Percentiles rank a stretch among this genome's conserved stretches.
Conservation (phyloP, 1,140 invertebrate species). For the Nephotettix cincticeps region DNA sequence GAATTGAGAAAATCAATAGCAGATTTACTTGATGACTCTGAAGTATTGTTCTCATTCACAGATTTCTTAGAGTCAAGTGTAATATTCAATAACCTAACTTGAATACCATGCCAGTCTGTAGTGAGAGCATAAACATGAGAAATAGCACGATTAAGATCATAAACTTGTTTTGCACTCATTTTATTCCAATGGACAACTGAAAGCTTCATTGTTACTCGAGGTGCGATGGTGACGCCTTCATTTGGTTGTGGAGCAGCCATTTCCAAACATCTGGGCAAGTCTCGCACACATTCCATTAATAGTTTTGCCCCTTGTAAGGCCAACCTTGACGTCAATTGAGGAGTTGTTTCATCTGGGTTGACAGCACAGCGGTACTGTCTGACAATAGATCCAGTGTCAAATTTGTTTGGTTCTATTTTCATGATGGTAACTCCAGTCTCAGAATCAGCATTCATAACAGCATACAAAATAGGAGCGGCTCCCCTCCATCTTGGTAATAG, state of each 20-base stretch:
- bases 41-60: not conserved
- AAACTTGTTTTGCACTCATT: constrained; percentile 60
- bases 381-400: constrained; percentile 86
- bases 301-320: constrained; percentile 67
- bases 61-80: not conserved
- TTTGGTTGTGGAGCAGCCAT: constrained; percentile 60
- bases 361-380: constrained; percentile 63
- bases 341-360: constrained; percentile 58
- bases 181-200: constrained; percentile 62
- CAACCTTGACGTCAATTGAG: constrained; percentile 64
- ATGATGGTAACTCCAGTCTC: constrained; percentile 87
- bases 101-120: constrained; percentile 48
- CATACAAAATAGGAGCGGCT: constrained; percentile 81
- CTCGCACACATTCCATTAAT: constrained; percentile 61
- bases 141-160: constrained; percentile 65
- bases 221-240: constrained; percentile 63
- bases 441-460: constrained; percentile 80
- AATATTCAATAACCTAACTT: not conserved
- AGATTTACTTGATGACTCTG: constrained; percentile 24
- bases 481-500: constrained; percentile 91
- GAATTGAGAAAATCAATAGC: constrained; percentile 33
- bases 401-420: constrained; percentile 82
- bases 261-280: constrained; percentile 58
- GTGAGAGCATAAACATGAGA: constrained; percentile 60
- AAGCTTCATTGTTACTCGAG: constrained; percentile 61